Percentiles rank a stretch among this genome's conserved stretches.
Conservation (phyloP, 2,888 invertebrate genomes). For the Parnassius smintheus region DNA sequence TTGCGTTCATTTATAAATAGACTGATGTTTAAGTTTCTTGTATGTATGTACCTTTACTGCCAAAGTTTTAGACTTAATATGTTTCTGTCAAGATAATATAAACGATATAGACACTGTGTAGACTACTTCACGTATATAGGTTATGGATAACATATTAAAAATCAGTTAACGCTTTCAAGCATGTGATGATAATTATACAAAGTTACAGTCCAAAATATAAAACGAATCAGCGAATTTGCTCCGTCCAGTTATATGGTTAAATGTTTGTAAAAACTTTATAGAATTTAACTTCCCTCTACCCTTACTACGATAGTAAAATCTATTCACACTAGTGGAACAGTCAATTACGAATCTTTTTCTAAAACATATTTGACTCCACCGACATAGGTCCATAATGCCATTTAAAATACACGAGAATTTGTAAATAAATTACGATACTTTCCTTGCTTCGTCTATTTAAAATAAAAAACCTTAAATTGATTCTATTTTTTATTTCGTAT, state of each 20-base stretch:
- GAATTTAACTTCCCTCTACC: conserved; percentile 23
- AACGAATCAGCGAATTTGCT: conserved; percentile 59
- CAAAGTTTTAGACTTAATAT: conserved; percentile 67
- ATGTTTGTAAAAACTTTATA: conserved; percentile 31
- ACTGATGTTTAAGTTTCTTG: conserved; percentile 58
- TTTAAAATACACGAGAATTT: conserved; percentile 44
- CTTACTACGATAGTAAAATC: conserved; percentile 4
- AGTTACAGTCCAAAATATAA: conserved; percentile 38
- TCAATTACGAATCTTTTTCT: conserved; percentile 31
- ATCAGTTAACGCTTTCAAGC: conserved; percentile 36
- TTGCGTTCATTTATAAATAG: conserved; percentile 36
- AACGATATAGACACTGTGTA: conserved; percentile 7
- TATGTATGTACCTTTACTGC: conserved; percentile 67
- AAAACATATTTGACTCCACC: conserved; percentile 9
- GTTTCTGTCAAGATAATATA: conserved; percentile 30
- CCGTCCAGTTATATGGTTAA: conserved; percentile 64
- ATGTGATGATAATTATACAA: conserved; percentile 30
- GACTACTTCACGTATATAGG: conserved; percentile 11
- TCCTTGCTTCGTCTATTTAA: conserved; percentile 46
- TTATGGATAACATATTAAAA: conserved; percentile 9
- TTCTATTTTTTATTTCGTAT: conserved; percentile 32
- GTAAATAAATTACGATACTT: conserved; percentile 57
- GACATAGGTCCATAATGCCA: conserved; percentile 3
- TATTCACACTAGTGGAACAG: conserved; percentile 9
- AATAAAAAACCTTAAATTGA: conserved; percentile 39